Conservation (phyloP, 2,888 invertebrate genomes). For the Conistra vaccinii region DNA sequence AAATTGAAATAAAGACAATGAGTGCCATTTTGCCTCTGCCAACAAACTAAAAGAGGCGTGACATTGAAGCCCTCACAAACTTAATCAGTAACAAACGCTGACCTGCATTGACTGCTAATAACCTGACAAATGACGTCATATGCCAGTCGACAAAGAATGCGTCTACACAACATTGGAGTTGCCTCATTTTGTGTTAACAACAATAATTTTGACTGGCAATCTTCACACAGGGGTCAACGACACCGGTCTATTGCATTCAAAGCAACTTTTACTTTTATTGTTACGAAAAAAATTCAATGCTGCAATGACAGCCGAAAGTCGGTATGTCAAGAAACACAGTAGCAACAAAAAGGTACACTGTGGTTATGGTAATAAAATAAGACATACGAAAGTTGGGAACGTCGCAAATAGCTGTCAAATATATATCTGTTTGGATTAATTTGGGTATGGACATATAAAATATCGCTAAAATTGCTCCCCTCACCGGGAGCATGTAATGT, state of each 20-base stretch:
- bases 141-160: conserved; percentile 6
- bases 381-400: too few relatives aligned
- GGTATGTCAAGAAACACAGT: background rate
- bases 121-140: conserved; percentile 46
- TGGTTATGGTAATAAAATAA: background rate
- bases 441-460: too few relatives aligned
- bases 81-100: conserved; percentile 27
- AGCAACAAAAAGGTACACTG: background rate
- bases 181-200: conserved; percentile 37
- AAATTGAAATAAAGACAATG: background rate
- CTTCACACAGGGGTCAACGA: conserved; percentile 57
- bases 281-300: conserved; percentile 43
- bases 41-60: conserved; percentile 13
- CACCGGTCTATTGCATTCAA: conserved; percentile 58
- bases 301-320: background rate
- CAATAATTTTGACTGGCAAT: conserved; percentile 39
- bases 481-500: too few relatives aligned
- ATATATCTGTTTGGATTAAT: too few relatives aligned
- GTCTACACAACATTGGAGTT: conserved; percentile 37
- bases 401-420: too few relatives aligned
- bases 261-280: conserved; percentile 69
- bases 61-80: conserved; percentile 36
- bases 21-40: background rate
- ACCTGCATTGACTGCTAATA: conserved; percentile 58
- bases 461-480: too few relatives aligned